Conservation (phyloP, 2,797 vertebrate species). For the Meda fulgida region DNA sequence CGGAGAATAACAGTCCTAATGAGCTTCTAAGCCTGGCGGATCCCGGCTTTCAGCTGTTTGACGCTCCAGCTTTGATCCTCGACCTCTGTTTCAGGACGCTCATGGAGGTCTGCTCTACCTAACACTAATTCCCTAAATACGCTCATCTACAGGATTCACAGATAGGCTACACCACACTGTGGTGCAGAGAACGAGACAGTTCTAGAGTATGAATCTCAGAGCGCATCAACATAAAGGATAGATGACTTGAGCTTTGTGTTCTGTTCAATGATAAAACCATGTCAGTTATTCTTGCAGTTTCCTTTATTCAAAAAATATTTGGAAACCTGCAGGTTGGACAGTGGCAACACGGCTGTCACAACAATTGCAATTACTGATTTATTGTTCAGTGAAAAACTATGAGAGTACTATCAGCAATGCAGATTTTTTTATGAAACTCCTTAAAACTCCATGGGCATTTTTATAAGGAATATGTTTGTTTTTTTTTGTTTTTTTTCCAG, state of each 20-base stretch:
- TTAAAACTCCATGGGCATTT: too few species aligned
- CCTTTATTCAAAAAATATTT: neutral
- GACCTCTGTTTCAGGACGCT: constrained; percentile 73
- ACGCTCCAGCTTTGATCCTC: constrained; percentile 78
- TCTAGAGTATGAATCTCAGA: constrained; percentile 9
- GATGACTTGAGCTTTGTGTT: neutral
- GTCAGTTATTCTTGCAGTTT: neutral
- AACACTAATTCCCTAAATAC: constrained; percentile 69
- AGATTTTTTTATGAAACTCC: too few species aligned
- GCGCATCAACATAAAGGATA: constrained; percentile 21
- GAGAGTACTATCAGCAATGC: too few species aligned
- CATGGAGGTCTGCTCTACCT: constrained; percentile 69
- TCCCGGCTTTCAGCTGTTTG: constrained; percentile 74
- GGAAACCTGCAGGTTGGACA: neutral
- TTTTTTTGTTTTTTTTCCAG: too few species aligned
- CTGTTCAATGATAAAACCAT: neutral
- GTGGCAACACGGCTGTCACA: neutral
- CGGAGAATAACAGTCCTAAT: constrained; percentile 81
- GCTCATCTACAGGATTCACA: constrained; percentile 56
- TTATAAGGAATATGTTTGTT: too few species aligned
- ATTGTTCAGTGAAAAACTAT: neutral
- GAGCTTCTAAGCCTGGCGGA: constrained; percentile 77
- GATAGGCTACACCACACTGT: constrained; percentile 22
- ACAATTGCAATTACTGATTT: neutral
- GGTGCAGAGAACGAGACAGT: neutral